Evolutionary conservation across 2,888 invertebrate species (phyloP), one percentile per base, ranked within the genome.

Genomic region (Andricus curvator): DNA sequence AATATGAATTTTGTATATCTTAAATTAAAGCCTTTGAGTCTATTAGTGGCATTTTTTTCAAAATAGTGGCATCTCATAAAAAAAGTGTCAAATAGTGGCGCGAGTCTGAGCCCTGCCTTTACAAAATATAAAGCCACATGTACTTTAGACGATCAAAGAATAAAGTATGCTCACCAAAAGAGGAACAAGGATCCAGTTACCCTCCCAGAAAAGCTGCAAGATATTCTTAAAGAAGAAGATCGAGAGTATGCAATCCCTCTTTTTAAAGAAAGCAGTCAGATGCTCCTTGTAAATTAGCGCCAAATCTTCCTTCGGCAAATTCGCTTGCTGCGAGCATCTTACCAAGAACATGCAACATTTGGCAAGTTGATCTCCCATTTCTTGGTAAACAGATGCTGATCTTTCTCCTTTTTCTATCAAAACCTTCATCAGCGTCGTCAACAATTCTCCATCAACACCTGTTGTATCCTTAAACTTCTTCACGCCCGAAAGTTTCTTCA

Each of bases 281-380:
- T 94, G 93, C 76, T 94, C 94, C 65, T 92, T 93, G 56, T 95
- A 93, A 79, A 95, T 93, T 4, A 93, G 86, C 33, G 95, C 89
- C 0, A 93, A 91, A 20, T 93, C 92, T 25, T 89, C 86, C 1
- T 89, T 83, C 0, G 91, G 81, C 51, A 86, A 76, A 8, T 86
- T 83, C 0, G 91, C 90, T 86, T 94, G 94, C 86, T 95, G 94
- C 0, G 95, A 94, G 89, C 95, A 95, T 85, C 94, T 93, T 22
- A 96, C 94, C 48, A 96, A 93, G 86, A 96, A 96, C 25, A 94
- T 94, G 22, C 95, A 94, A 88, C 95, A 95, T 85, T 94, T 94
- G 0, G 95, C 94, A 17, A 96, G 93, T 80, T 95, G 94, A 85
- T 95, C 95, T 1, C 95, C 95, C 92, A 96, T 94, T 84, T 96